Base-by-base conservation (phyloP, 2,797 vertebrate species). In the Falco columbarius region DNA sequence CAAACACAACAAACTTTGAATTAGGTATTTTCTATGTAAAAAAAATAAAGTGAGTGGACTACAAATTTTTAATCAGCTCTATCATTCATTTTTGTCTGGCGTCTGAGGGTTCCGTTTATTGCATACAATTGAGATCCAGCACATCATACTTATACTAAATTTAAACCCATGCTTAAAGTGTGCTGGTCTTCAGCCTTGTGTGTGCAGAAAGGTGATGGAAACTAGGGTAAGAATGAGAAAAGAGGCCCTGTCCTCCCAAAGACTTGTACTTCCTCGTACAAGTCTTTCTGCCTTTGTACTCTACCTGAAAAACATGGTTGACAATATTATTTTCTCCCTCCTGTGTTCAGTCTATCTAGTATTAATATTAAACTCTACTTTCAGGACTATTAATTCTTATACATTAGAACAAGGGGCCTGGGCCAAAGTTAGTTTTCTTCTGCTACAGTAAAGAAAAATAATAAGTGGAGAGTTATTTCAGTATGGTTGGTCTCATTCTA, bases 401-500 rank as follows among this genome's bases (percentile, higher is more conserved):
- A 38, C 26, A 27, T 65, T 56, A 73, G 17, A 90, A 46, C 26
- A 72, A 72, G 17, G 9, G 4, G 1, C 4, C 22, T 29, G 15
- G 27, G 32, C 19, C 62, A 79, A 55, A 79, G 14, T 10, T 22
- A 73, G 16, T 34, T 47, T 49, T 72, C 44, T 12, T 44, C 32
- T 34, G 10, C 20, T 58, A n/a, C 7, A 62, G 5, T 24, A 32
- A 59, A 75, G 11, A 54, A 32, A 86, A 34, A 58, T 24, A 51
- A 27, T 30, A 38, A 67, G 17, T 12, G 22, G 6, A 26, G 27
- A 44, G 11, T 56, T 95, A 59, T 67, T 93, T 84, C 87, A 55
- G 3, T 74, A 34, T 10, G 9, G 15, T 68, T 0, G 0, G 18
- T 30, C 34, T 59, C 54, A 55, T 34, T 63, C 21, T 81, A 51